These are phyloP conservation scores for Tauraco hartlaubi DNA, from an alignment of 2,797 vertebrate genomes.

Conservation along the genomic window DNA sequence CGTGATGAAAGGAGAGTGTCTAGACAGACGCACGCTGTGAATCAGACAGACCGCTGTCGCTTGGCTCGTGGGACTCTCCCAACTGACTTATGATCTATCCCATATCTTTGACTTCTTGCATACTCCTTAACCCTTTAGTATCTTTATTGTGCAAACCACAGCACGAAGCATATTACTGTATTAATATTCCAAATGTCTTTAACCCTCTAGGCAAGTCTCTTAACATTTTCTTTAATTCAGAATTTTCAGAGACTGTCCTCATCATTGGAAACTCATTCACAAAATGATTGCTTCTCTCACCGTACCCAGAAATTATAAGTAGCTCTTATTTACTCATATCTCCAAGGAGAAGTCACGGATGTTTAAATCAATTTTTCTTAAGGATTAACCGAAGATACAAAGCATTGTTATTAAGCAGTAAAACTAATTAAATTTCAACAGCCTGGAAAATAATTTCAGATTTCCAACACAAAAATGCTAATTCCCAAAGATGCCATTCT, in stretches of 20 bases:
- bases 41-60: not conserved
- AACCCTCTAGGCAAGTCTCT: not conserved
- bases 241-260: not conserved
- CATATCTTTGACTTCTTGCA: not conserved
- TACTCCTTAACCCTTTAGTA: not conserved
- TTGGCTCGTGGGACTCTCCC: not conserved
- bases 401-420: not conserved
- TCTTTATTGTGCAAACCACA: not conserved
- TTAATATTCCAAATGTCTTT: not conserved
- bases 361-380: not conserved
- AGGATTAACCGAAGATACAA: not conserved
- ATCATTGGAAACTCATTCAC: no score
- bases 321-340: not conserved
- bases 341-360: not conserved
- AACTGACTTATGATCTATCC: not conserved
- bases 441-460: conserved; percentile 12
- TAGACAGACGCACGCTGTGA: not conserved
- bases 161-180: not conserved
- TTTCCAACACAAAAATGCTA: not conserved
- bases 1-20: not conserved
- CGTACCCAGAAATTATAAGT: not conserved
- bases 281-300: not conserved
- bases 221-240: not conserved
- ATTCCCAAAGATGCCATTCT: not conserved
- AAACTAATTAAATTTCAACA: conserved; percentile 31